A percentile compares a stretch with the other conserved stretches of the same genome.
These are phyloP conservation scores for Imbricaverruca yamaguchii DNA, from an alignment of 2,888 invertebrate genomes.

Conservation along the genomic window DNA sequence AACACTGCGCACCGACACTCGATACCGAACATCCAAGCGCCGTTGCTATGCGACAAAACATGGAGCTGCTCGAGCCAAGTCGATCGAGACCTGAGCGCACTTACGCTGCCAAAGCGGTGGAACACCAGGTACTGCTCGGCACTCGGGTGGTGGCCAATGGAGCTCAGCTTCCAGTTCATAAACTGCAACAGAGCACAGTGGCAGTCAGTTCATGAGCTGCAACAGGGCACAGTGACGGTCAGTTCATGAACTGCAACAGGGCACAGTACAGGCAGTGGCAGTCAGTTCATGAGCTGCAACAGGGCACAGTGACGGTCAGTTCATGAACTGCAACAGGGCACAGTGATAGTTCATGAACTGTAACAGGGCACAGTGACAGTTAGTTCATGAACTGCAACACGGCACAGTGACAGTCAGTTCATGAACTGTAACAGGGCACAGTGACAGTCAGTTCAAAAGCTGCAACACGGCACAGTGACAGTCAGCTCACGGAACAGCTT, in stretches of 20 bases:
- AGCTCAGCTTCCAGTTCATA: conserved; percentile 72
- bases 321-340: conserved; percentile 48
- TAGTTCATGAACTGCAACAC: no score
- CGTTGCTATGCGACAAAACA: no score
- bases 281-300: no score
- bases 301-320: no score
- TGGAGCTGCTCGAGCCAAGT: no score
- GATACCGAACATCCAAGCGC: no score
- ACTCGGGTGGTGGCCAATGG: conserved; percentile 67
- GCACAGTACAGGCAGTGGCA: no score
- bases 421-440: conserved; percentile 53
- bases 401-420: conserved; percentile 48
- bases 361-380: conserved; percentile 44
- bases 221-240: conserved; percentile 43
- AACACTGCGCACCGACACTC: no score
- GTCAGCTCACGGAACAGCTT: no score
- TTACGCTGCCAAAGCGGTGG: conserved; percentile 78
- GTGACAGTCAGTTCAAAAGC: background rate
- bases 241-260: no score
- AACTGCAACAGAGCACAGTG: conserved; percentile 49
- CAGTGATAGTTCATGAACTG: background rate
- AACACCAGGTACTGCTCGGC: conserved; percentile 80
- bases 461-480: conserved; percentile 47
- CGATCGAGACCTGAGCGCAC: conserved; percentile 1
- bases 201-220: conserved; percentile 33